Conservation (phyloP, 2,113 vertebrate species). For the Gavia stellata region DNA sequence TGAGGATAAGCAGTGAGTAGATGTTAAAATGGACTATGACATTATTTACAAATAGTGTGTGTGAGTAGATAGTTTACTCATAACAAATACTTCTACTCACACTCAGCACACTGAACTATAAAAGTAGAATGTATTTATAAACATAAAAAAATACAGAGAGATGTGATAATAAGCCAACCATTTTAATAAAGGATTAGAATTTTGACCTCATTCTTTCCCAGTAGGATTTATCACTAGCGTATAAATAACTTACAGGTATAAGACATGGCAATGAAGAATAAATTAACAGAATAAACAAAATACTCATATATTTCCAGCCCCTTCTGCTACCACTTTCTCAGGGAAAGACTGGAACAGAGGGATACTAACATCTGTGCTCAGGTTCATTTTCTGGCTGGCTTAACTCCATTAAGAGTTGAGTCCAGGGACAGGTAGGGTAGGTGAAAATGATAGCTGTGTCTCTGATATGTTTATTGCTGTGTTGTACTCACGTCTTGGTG, state of each 20-base stretch:
- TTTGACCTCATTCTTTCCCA: conserved; percentile 46
- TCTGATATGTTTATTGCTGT: background rate
- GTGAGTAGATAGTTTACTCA: background rate
- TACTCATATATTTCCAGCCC: background rate
- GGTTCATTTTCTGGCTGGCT: conserved; percentile 18
- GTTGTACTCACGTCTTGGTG: background rate
- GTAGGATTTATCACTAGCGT: background rate
- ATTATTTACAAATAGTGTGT: background rate
- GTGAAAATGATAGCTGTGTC: background rate
- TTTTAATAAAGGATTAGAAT: conserved; percentile 35
- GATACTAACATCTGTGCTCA: background rate
- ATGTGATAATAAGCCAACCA: background rate
- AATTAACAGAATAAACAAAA: conserved; percentile 43
- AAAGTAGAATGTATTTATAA: background rate
- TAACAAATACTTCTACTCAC: background rate
- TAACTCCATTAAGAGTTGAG: background rate
- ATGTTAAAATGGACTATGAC: background rate
- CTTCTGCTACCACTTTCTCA: background rate
- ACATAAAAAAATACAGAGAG: background rate
- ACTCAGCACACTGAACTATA: background rate
- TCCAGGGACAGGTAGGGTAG: background rate
- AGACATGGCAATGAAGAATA: conserved; percentile 4
- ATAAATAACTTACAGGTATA: conserved; percentile 28
- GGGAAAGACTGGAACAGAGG: background rate
- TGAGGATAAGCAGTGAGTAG: background rate